These are phyloP conservation scores for Indicator maculatus DNA, from an alignment of 2,113 vertebrate genomes.

Conservation along the genomic window DNA sequence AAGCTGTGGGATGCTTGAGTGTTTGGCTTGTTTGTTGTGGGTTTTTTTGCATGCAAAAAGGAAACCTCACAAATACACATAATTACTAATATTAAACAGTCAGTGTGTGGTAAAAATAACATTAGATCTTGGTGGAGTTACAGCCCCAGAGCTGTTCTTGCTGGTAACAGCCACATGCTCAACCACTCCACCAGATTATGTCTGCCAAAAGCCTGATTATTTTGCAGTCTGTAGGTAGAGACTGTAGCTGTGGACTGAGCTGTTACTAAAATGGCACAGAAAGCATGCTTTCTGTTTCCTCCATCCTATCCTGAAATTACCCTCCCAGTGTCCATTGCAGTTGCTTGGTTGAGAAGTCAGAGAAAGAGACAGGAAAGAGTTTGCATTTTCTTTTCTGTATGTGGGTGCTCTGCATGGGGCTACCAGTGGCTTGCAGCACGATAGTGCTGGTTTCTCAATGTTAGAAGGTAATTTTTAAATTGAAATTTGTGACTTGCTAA, in stretches of 20 bases:
- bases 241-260: slow-evolving; percentile 40
- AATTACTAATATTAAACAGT: slow-evolving; percentile 3
- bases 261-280: slow-evolving; percentile 7
- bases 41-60: neutral
- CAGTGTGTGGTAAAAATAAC: neutral
- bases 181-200: neutral
- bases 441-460: neutral
- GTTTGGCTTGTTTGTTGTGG: neutral
- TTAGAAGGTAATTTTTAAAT: neutral
- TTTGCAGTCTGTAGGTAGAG: slow-evolving; percentile 21
- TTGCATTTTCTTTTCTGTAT: neutral
- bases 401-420: fast-evolving
- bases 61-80: slow-evolving; percentile 13
- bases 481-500: neutral
- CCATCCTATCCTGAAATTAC: neutral
- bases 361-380: neutral
- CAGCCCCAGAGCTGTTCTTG: neutral
- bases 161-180: neutral
- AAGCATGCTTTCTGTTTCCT: neutral
- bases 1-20: neutral
- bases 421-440: neutral
- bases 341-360: neutral
- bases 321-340: neutral
- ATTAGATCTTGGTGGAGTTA: neutral
- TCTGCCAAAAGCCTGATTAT: neutral